These are phyloP conservation scores for Anolis sagrei DNA, from an alignment of 2,113 vertebrate genomes.

Conservation along the genomic window DNA sequence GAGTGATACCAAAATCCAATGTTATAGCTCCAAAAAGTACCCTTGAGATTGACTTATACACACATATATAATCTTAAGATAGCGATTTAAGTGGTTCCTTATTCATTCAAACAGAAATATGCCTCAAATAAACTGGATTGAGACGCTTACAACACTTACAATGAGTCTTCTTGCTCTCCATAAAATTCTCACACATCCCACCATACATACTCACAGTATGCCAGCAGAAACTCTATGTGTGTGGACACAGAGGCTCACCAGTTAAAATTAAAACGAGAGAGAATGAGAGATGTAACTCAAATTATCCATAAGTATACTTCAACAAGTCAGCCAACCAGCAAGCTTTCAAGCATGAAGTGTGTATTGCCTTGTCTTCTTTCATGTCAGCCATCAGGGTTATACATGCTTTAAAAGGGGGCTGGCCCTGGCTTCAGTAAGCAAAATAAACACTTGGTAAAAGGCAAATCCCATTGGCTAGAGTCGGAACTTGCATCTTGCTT, in stretches of 20 bases:
- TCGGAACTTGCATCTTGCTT: conserved; percentile 59
- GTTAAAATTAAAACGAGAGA: not conserved
- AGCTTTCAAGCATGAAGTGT: conserved; percentile 51
- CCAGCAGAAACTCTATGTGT: not conserved
- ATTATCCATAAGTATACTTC: conserved; percentile 49
- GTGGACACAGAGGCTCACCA: not conserved
- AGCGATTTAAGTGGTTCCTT: not conserved
- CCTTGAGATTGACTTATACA: too few relatives aligned
- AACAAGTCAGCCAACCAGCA: conserved; percentile 50
- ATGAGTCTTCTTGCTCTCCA: too few relatives aligned
- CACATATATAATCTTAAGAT: not conserved
- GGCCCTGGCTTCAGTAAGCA: conserved; percentile 66
- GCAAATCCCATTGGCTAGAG: conserved; percentile 58
- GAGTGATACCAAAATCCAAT: too few relatives aligned
- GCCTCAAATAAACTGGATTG: too few relatives aligned
- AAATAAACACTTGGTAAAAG: conserved; percentile 68
- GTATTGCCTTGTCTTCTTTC: conserved; percentile 62
- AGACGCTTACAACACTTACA: conserved; percentile 1
- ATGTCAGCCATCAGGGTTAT: conserved; percentile 64
- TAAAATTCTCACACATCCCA: not conserved
- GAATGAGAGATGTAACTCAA: conserved; percentile 51
- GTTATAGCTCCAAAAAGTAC: too few relatives aligned
- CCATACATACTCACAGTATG: not conserved
- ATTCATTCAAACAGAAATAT: not conserved
- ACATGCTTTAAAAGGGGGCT: conserved; percentile 61